Base-by-base conservation (phyloP, 2,797 vertebrate species). In the Galaxias olidus region DNA sequence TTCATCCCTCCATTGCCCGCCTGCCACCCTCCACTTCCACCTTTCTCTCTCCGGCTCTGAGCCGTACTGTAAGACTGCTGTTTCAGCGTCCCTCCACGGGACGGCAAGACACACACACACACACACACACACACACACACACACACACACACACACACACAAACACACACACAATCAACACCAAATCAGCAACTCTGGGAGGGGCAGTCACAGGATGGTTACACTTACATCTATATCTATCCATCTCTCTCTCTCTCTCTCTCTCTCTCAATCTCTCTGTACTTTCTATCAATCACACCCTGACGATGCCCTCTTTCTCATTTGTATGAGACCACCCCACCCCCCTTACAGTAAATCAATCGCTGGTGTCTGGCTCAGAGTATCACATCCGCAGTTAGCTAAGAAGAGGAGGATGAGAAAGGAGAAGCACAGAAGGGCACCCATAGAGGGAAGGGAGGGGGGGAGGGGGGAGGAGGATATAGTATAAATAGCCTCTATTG, bases 401-500 rank as follows among this genome's bases (percentile, higher is more conserved):
- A 63, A 52, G 12, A 63, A 50, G 50, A 53, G 50, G 43, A n/a
- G 11, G 48, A 58, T 30, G 14, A 40, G 40, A 20, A 30, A n/a
- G 14, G 48, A n/a, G 40, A 20, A 20, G 5, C 8, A 4, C 0
- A 47, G 10, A 41, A 4, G 54, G 63, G 19, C 40, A 41, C 62
- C 11, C 48, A 61, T 40, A 0, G 9, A 44, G 46, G 6, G 45
- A 65, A 18, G 59, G 47, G 40, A 9, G 68, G 61, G 47, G 42
- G 62, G 62, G 48, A 44, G 45, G 3, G 51, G 44, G 14, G 15
- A 44, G 10, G 65, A 30, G 13, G 42, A 43, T 59, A 30, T 18
- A 60, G 52, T 74, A 74, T 72, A 69, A 73, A 82, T 52, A 80
- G 63, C 43, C 51, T 48, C 56, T 61, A 55, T 60, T 71, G 49